Percentiles rank a stretch among this genome's conserved stretches.
Conservation (phyloP, 2,888 invertebrate genomes). For the Eremobia ochroleuca region DNA sequence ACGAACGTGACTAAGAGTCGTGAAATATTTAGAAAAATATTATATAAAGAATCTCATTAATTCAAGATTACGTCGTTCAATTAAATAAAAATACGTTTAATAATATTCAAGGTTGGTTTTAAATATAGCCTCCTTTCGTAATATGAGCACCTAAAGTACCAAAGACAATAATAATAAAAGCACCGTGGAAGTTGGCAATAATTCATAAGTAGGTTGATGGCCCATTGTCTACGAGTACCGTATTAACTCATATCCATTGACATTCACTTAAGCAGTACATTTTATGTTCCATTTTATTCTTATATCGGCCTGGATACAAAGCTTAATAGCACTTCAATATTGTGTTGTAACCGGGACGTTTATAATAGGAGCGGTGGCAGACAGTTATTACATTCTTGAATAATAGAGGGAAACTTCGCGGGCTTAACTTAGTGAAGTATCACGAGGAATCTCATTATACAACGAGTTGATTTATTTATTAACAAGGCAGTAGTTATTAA, state of each 20-base stretch:
- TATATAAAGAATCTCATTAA: slow-evolving; percentile 57
- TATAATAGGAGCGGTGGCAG: slow-evolving; percentile 59
- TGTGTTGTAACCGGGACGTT: slow-evolving; percentile 52
- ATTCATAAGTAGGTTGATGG: slow-evolving; percentile 61
- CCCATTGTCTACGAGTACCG: slow-evolving; percentile 53
- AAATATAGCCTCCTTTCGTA: slow-evolving; percentile 1
- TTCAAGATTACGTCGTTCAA: slow-evolving; percentile 42
- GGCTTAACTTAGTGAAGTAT: slow-evolving; percentile 63
- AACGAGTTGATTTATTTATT: slow-evolving; percentile 59
- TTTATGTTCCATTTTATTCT: slow-evolving; percentile 59
- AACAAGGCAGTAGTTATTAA: slow-evolving; percentile 31
- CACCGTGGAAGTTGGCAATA: slow-evolving; percentile 40
- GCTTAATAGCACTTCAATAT: slow-evolving; percentile 60
- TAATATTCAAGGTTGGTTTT: slow-evolving; percentile 28
- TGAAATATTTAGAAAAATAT: slow-evolving; percentile 50
- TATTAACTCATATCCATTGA: slow-evolving; percentile 62
- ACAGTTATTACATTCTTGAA: slow-evolving; percentile 80
- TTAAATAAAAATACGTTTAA: slow-evolving; percentile 37
- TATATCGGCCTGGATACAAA: slow-evolving; percentile 55
- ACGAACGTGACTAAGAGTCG: slow-evolving; percentile 62
- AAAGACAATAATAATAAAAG: slow-evolving; percentile 47
- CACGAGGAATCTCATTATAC: slow-evolving; percentile 59
- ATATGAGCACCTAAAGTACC: slow-evolving; percentile 20
- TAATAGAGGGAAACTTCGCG: slow-evolving; percentile 74
- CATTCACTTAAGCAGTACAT: slow-evolving; percentile 61